Base-by-base conservation (phyloP, 2,888 invertebrate genomes). In the Thumatha senex region DNA sequence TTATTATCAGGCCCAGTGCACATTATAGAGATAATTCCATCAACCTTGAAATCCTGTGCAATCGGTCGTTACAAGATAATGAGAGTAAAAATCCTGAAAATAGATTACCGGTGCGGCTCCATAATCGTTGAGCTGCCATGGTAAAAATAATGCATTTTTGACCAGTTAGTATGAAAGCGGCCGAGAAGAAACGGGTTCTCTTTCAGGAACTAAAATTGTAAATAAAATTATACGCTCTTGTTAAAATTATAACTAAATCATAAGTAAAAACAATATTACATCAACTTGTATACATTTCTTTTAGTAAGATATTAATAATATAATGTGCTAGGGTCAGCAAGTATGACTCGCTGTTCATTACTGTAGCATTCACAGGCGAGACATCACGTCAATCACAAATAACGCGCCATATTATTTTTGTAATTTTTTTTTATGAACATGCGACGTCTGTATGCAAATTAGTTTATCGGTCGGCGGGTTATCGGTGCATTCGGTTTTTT, bases 401-500 rank as follows among this genome's bases (percentile, higher is more conserved):
- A 74, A 74, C 82, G 75, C 58, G 70, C 58, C 47, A 50, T 47
- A 51, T 64, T 59, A 54, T 63, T 67, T 59, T 54, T 24, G 18
- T 24, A 13, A 40, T 52, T 47, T 64, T 58, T 61, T 63, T 64
- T 54, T 59, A 66, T 56, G 49, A 56, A 46, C 75, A 77, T 81
- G 78, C 80, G 66, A 31, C 55, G 55, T 55, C 43, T 61, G 74
- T 70, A 70, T 83, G 83, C 83, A 80, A 74, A 63, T 64, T 76
- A 64, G 56, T 54, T 46, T 73, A 74, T 78, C 74, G 78, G 84
- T 80, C 83, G 70, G 34, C 33, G 74, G 86, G 87, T 88, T 89
- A 89, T 88, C 87, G 60, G 77, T 86, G 84, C 78, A 79, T 77
- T 76, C 67, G 63, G 65, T 65, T 70, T 63, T 73, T 64, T 73